Conservation (phyloP, 2,797 vertebrate genomes). For the Decapterus maruadsi region DNA sequence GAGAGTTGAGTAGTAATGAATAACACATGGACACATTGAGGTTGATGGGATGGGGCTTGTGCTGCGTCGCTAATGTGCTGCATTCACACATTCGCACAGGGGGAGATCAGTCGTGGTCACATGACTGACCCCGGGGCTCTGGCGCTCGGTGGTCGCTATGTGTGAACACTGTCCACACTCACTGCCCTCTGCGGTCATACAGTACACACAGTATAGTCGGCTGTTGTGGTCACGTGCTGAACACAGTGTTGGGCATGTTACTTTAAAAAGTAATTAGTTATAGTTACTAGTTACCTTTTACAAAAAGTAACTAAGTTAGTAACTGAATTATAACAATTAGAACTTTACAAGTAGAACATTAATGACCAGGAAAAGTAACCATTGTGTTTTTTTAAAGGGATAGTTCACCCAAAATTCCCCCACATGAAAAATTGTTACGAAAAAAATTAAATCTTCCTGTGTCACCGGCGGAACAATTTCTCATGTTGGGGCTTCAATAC, state of each 20-base stretch:
- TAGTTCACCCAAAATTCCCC: no score
- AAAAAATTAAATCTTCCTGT: no score
- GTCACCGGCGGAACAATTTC: no score
- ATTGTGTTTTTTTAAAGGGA: no score
- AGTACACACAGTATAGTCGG: neutral
- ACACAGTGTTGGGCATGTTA: neutral
- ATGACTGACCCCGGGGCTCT: constrained; percentile 45
- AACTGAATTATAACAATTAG: no score
- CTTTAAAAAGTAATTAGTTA: no score
- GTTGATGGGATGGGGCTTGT: constrained; percentile 57
- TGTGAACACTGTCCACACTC: constrained; percentile 5
- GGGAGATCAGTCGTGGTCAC: constrained; percentile 52
- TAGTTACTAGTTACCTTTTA: no score
- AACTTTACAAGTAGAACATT: no score
- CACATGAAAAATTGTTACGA: no score
- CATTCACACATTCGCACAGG: constrained; percentile 71
- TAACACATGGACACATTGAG: constrained; percentile 68
- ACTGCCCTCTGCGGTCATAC: neutral
- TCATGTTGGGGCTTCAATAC: no score
- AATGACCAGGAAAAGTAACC: no score
- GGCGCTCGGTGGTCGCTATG: constrained; percentile 5
- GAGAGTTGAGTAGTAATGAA: constrained; percentile 44
- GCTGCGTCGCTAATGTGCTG: constrained; percentile 53
- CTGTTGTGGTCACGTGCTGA: neutral
- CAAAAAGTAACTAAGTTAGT: no score